Base-by-base conservation (phyloP, 1,140 invertebrate genomes). In the Semibalanus balanoides region DNA sequence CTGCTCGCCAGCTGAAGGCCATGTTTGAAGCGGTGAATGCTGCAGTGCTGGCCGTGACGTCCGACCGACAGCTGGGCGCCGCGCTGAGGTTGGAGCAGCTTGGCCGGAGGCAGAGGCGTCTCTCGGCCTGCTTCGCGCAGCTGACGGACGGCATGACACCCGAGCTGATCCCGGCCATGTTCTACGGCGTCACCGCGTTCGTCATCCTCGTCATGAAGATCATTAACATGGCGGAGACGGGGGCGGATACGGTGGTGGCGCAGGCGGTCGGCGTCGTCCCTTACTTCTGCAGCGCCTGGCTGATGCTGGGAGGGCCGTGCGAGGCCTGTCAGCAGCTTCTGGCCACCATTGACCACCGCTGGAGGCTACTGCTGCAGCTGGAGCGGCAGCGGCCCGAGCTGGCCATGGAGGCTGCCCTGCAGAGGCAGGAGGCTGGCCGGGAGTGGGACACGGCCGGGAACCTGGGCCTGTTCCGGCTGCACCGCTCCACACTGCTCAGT, bases 61-160 rank as follows among this genome's bases (percentile, higher is more conserved):
- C 9, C 51, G 22, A 3, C 1, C 14, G 51, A 87, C 81, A 91
- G 90, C 79, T 11, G 40, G 3, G 9, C 25, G 71, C 27, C 76
- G 0, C 27, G 7, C 28, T 30, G 29, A 27, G 30, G 25, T 22
- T 51, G 28, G 28, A 27, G 74, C n/a, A 25, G 74, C 1, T 31
- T n/a, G 76, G 70, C 11, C 74, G 27, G 25, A 7, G 19, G 30
- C 31, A 76, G 64, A 31, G 31, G 25, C 31, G 74, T 69, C 51
- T 75, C 74, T 30, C 78, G 76, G 28, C 28, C 31, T 9, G 25
- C 22, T 28, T 76, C 11, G 3, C 51, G 7, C 51, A 19, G 7
- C 51, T 64, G 1, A 64, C 73, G 11, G 11, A 25, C 25, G 31
- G 14, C 73, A 31, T 74, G 31, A 25, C 31, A 1, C 7, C 31